Base-by-base conservation (phyloP, 2,888 invertebrate genomes). In the Osmoderma eremita region DNA sequence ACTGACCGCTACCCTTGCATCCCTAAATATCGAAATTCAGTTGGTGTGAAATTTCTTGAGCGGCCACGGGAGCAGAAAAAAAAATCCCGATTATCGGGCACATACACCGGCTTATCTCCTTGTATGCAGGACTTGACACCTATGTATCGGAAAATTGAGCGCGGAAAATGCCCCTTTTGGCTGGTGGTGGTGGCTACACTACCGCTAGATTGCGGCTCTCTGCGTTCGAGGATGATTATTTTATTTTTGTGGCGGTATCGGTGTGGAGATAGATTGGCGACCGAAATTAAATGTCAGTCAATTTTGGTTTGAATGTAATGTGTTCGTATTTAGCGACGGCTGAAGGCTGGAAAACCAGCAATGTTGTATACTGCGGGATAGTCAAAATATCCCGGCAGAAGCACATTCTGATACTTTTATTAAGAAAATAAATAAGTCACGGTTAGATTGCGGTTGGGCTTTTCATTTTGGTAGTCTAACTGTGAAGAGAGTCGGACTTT, bases 1-100 rank as follows among this genome's bases (percentile, higher is more conserved):
- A 78, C 76, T 77, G 76, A 75, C 76, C 78, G 38, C 30, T 5
- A 30, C 2, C 6, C 76, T 75, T 77, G 78, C 79, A 78, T 78
- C 80, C 79, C 79, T 79, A 80, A 80, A 80, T 81, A 79, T 80
- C 77, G 80, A 80, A 80, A 80, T 79, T 78, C 82, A 82, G 74
- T 76, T 74, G 78, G 81, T 81, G 82, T 81, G 80, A 82, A 76
- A 75, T 75, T 76, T 75, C 75, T 73, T 73, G 74, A 74, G 74
- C 69, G 68, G 42, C 56, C 69, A 68, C 38, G 17, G 12, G 24
- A 20, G 58, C 48, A 48, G 64, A 36, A 22, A 38, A 64, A 67
- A 67, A 64, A 30, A 67, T 64, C 61, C 24, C 69, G 70, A 69
- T 73, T 72, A 75, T 72, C 73, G 70, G 54, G 67, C 66, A 63